Conservation (phyloP, 1,140 invertebrate species). For the Micrasema minimum region DNA sequence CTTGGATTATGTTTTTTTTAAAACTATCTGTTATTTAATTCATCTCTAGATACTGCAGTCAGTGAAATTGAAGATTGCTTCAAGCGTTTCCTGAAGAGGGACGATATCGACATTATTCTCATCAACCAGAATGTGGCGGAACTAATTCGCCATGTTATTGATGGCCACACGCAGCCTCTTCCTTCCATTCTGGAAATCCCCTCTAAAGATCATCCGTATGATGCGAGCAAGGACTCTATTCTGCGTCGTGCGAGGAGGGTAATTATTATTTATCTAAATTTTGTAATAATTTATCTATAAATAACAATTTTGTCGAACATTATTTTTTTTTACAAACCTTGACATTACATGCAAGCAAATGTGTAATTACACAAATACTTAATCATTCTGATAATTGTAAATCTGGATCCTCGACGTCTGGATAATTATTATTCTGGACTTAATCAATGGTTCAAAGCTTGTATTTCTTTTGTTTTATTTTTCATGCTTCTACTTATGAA, state of each 20-base stretch:
- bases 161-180: slow-evolving; percentile 91
- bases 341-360: too few relatives aligned
- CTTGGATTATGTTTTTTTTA: too few relatives aligned
- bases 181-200: slow-evolving; percentile 98
- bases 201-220: slow-evolving; percentile 99
- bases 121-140: slow-evolving; percentile 99
- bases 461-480: too few relatives aligned
- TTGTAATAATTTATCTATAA: not conserved
- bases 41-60: slow-evolving; percentile 89
- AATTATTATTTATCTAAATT: slow-evolving; percentile 51
- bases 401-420: too few relatives aligned
- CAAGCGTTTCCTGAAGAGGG: slow-evolving; percentile 92
- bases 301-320: too few relatives aligned
- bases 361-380: too few relatives aligned
- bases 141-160: slow-evolving; percentile 96
- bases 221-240: slow-evolving; percentile 98
- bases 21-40: too few relatives aligned
- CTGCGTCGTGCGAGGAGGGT: slow-evolving; percentile 93
- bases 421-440: too few relatives aligned
- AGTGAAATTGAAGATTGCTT: slow-evolving; percentile 98
- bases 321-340: too few relatives aligned
- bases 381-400: too few relatives aligned
- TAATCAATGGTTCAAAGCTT: too few relatives aligned
- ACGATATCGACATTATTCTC: slow-evolving; percentile 99
- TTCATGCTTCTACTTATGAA: too few relatives aligned